Evolutionary conservation across 2,888 invertebrate species (phyloP).

Genomic region (Megamerina dolium): DNA sequence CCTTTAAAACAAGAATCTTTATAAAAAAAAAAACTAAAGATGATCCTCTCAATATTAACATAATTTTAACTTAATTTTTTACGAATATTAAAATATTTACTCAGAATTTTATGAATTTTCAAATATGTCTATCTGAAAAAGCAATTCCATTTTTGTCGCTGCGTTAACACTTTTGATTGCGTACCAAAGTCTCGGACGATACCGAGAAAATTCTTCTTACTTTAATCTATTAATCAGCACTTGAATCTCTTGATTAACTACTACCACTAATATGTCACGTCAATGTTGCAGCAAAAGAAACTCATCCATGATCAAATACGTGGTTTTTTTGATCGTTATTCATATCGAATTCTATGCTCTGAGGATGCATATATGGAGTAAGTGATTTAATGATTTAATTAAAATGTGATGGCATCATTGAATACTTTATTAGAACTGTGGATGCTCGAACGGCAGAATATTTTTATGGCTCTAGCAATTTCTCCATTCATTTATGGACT

Average conservation of each 20-base stretch:
- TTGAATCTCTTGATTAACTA: too few species aligned
- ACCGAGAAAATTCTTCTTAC: not conserved
- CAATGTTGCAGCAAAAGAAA: slow-evolving; percentile 22
- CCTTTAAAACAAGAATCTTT: too few species aligned
- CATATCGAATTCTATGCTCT: slow-evolving; percentile 34
- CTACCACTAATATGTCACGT: too few species aligned
- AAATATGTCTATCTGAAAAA: too few species aligned
- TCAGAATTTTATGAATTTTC: too few species aligned
- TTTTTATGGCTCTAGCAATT: slow-evolving; percentile 24
- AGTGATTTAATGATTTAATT: slow-evolving; percentile 7
- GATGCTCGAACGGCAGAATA: slow-evolving; percentile 31
- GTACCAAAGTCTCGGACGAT: too few species aligned
- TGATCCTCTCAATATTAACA: too few species aligned
- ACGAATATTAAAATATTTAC: too few species aligned
- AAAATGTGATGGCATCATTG: not conserved
- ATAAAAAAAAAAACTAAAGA: too few species aligned
- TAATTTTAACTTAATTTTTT: too few species aligned
- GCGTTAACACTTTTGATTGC: too few species aligned
- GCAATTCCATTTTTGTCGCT: too few species aligned
- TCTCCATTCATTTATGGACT: slow-evolving; percentile 38
- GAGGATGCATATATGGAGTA: slow-evolving; percentile 38
- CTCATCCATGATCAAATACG: slow-evolving; percentile 26
- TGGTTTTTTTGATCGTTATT: slow-evolving; percentile 29
- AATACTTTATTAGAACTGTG: slow-evolving; percentile 19
- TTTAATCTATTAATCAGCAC: slow-evolving; percentile 1